Evolutionary conservation across 2,797 vertebrate genomes (phyloP), one percentile per base, ranked within the genome.

Genomic region (Perodicticus potto): DNA sequence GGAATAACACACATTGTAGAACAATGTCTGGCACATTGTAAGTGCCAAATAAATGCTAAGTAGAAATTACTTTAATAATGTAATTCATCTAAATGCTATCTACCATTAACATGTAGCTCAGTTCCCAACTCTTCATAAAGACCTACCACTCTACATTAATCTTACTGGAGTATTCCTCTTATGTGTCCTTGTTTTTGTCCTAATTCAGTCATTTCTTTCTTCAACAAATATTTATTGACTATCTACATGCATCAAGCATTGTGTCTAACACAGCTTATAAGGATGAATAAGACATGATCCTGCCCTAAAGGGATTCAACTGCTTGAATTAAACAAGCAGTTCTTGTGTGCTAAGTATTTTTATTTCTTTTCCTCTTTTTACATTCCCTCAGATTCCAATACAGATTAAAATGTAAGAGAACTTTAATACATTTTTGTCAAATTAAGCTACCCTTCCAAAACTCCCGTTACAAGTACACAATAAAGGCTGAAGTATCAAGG

Each of bases 171-270:
- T 57, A 40, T 82, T 81, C 74, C 80, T 55, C 76, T 87, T 73
- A 67, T 37, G 22, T 25, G 45, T 95, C 17, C 61, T 73, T 20
- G 65, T 82, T 94, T 93, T 82, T 69, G 45, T 37, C 13, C 12
- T 45, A 82, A 80, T 63, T 57, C n/a, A 67, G 65, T 96, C n/a
- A 40, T 85, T 92, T 95, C 55, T 25, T 87, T 74, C 27, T 87
- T 94, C 63, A 88, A 61, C 29, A 95, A 72, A 34, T 92, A 92
- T 59, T 72, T 95, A n/a, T 63, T 72, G 34, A 90, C 61, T 74
- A 59, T 10, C 43, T 57, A 73, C 4, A 73, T 49, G 23, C 2
- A 77, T 89, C 37, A 20, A 77, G 27, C 4, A 83, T 37, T 92
- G 12, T 93, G n/a, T 82, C 45, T 25, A 34, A 72, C 57, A 73